A percentile compares a stretch with the other conserved stretches of the same genome.
These are phyloP conservation scores for Spheniscus mendiculus DNA, from an alignment of 2,113 vertebrate genomes.

Conservation along the genomic window DNA sequence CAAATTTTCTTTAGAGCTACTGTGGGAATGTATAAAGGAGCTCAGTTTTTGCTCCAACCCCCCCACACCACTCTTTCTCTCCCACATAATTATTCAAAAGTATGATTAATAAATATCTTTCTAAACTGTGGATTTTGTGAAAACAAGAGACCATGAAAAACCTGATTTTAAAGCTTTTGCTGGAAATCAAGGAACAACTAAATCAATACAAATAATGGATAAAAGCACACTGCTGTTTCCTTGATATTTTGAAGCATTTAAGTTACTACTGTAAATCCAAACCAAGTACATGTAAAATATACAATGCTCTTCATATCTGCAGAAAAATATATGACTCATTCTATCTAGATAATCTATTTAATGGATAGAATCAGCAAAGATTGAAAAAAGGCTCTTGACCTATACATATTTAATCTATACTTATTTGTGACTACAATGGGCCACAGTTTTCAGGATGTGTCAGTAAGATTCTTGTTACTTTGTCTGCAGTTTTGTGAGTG, in stretches of 20 bases:
- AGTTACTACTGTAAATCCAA: neutral
- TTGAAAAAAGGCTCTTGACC: neutral
- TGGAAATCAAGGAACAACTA: neutral
- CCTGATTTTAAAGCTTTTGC: neutral
- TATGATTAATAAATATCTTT: neutral
- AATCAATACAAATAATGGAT: neutral
- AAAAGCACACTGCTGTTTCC: neutral
- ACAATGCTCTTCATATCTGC: neutral
- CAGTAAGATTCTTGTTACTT: neutral
- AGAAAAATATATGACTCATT: neutral
- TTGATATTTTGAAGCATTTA: neutral
- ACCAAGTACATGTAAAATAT: neutral
- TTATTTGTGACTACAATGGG: neutral
- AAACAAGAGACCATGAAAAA: neutral
- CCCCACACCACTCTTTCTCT: neutral
- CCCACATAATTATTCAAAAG: neutral
- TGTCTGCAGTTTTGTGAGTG: neutral
- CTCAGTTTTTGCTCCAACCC: neutral
- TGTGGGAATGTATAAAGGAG: neutral
- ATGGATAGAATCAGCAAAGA: neutral
- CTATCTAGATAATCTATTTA: neutral
- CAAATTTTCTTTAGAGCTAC: neutral
- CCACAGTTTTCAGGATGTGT: neutral
- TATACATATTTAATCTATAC: neutral
- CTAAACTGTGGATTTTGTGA: neutral